Evolutionary conservation across 2,888 invertebrate genomes (phyloP).

Genomic region (Drosophila borborema): DNA sequence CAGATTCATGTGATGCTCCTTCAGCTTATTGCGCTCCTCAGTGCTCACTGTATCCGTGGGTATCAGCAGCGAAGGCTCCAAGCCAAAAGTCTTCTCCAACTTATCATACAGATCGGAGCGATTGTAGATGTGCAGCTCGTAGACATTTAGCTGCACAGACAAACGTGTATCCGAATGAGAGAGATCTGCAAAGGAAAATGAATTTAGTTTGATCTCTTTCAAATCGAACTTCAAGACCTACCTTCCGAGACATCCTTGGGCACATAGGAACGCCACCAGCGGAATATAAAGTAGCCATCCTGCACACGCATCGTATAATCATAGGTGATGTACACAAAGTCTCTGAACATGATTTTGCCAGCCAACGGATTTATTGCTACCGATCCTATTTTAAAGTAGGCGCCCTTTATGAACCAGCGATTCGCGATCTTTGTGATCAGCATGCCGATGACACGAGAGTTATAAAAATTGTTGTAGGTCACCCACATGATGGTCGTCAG

Average conservation of each 20-base stretch:
- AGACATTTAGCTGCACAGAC: constrained; percentile 96
- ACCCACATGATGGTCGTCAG: constrained; percentile 95
- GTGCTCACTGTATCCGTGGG: constrained; percentile 87
- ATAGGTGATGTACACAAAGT: constrained; percentile 96
- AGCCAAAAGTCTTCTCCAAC: constrained; percentile 94
- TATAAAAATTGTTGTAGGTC: constrained; percentile 97
- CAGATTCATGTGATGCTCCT: constrained; percentile 87
- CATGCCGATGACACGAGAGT: constrained; percentile 95
- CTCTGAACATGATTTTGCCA: constrained; percentile 99
- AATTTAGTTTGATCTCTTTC: not conserved
- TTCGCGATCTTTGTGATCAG: constrained; percentile 95
- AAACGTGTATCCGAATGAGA: constrained; percentile 97
- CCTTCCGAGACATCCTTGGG: constrained; percentile 98
- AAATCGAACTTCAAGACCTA: constrained; percentile 79
- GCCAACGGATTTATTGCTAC: constrained; percentile 97
- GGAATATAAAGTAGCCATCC: constrained; percentile 98
- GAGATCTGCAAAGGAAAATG: constrained; percentile 89
- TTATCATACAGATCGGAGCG: constrained; percentile 94
- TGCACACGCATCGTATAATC: constrained; percentile 97
- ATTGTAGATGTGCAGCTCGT: constrained; percentile 98
- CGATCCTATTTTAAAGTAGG: constrained; percentile 96
- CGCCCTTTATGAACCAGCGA: constrained; percentile 93
- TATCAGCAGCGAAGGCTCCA: constrained; percentile 91
- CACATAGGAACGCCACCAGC: constrained; percentile 98
- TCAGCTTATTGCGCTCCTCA: constrained; percentile 86